Evolutionary conservation across 1,140 invertebrate species (phyloP), one percentile per base, ranked within the genome.

Genomic region (Physella acuta): DNA sequence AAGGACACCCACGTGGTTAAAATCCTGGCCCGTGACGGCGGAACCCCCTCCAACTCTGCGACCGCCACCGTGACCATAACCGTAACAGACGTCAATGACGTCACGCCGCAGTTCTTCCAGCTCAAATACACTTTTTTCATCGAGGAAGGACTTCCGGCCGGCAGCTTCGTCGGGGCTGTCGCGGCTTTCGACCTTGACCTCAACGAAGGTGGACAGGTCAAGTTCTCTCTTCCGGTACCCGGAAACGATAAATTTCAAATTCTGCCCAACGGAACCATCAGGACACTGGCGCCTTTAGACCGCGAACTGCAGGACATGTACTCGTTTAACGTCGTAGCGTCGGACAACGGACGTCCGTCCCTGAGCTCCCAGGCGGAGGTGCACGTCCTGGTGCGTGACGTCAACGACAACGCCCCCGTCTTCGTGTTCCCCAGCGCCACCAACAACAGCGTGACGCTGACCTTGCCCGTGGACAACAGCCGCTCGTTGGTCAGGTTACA

Each of bases 51-150:
- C 1, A 92, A 94, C 79, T 73, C 71, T 1, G 94, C 92, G 76
- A 94, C 92, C 73, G 91, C 93, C 1, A 92, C 95, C n/a, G 92
- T 98, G 2, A 91, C 91, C 77, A 91, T 98, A 37, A 89, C 92
- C 78, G 90, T 98, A 30, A 87, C 90, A n/a, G 96, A 99, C 83
- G 89, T 92, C 0, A 98, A 99, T 81, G 96, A 99, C 82, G 94
- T 97, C 82, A 83, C 91, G 8, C 76, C 78, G 14, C 63, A 66
- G 20, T 76, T 76, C 34, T 62, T 78, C 11, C 34, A 73, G 17
- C 73, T 74, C 49, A 63, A 73, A 8, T 77, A 79, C 66, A 89
- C 90, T 39, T 91, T 98, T 44, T 90, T 91, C 71, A 89, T 98
- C 2, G 89, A 91, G 74, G 95, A 98, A 84, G 97, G 97, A 79